phyloP scores from a whole-genome alignment of 2,888 invertebrate species.

The Mimachlamys varia region DNA sequence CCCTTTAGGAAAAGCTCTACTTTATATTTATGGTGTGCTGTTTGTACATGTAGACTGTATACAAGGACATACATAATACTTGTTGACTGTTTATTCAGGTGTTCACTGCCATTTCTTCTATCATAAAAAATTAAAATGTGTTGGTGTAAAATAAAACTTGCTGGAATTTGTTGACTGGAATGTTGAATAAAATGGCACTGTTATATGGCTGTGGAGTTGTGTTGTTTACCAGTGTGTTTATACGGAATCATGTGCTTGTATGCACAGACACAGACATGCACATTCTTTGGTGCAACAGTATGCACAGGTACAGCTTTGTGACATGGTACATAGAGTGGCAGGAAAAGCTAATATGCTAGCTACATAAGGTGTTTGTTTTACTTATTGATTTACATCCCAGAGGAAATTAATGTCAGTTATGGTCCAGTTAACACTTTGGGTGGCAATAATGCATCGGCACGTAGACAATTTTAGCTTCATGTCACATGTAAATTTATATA shows the following conservation, averaged over 20 bases:
- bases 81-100: neutral
- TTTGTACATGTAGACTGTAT: neutral
- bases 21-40: no score
- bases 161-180: neutral
- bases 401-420: neutral
- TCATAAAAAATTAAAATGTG: neutral
- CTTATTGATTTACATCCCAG: neutral
- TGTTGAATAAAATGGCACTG: neutral
- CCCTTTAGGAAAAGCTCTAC: no score
- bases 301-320: slow-evolving; percentile 6
- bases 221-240: neutral
- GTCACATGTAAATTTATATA: neutral
- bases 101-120: neutral
- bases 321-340: neutral
- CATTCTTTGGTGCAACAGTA: neutral
- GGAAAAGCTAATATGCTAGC: neutral
- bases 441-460: neutral
- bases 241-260: neutral
- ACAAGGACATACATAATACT: neutral
- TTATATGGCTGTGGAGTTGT: neutral
- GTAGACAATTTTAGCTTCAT: neutral
- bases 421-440: neutral
- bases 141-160: neutral
- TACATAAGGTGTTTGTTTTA: neutral
- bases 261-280: slow-evolving; percentile 32